Conservation (phyloP, 2,888 invertebrate genomes). For the Andrena fulva region DNA sequence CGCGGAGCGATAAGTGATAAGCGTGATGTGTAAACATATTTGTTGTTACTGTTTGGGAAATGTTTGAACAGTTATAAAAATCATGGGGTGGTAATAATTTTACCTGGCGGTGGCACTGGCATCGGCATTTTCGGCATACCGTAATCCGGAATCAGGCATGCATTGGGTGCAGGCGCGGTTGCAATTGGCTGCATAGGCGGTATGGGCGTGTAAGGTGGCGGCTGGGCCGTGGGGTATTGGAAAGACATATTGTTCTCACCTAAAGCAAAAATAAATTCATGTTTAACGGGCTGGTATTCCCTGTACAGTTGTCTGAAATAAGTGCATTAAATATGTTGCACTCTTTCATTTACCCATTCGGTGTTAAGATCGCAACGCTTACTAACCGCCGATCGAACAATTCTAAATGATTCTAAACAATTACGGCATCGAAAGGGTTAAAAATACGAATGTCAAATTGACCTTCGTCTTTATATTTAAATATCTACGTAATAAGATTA, state of each 20-base stretch:
- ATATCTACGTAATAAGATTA: too few species aligned
- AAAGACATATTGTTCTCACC: constrained; percentile 35
- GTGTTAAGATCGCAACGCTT: too few species aligned
- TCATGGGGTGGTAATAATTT: not conserved
- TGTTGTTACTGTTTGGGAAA: not conserved
- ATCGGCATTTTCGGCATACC: constrained; percentile 36
- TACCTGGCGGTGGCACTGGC: constrained; percentile 41
- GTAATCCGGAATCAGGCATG: constrained; percentile 13
- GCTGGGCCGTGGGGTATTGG: constrained; percentile 2
- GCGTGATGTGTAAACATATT: not conserved
- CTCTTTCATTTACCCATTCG: not conserved
- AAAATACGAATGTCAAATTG: too few species aligned
- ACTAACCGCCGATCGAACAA: too few species aligned
- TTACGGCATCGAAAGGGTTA: too few species aligned
- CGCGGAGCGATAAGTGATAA: not conserved
- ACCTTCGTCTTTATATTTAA: too few species aligned
- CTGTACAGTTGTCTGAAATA: not conserved
- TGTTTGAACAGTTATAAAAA: not conserved
- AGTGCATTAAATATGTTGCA: not conserved
- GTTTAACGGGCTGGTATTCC: not conserved
- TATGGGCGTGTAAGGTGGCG: constrained; percentile 5
- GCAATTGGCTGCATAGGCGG: constrained; percentile 26
- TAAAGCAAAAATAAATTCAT: constrained; percentile 12
- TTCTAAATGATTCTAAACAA: too few species aligned
- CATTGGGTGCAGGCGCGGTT: constrained; percentile 44